Evolutionary conservation across 2,888 invertebrate species (phyloP).

Genomic region (Leucozona laternaria): DNA sequence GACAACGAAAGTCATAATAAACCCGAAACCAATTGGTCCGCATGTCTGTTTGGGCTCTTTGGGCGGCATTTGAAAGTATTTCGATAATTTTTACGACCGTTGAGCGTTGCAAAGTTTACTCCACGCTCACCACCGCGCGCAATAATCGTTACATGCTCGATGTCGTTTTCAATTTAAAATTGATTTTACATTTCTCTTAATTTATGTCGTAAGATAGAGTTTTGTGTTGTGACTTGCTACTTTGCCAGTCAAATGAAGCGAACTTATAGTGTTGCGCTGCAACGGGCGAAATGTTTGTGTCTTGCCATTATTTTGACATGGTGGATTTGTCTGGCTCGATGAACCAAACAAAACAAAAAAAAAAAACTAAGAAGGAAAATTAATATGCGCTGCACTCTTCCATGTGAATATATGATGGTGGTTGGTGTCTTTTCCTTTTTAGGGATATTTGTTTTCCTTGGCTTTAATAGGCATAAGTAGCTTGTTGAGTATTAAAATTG

Average conservation of each 20-base stretch:
- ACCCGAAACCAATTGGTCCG: constrained; percentile 69
- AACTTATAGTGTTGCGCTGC: constrained; percentile 35
- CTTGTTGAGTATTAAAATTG: constrained; percentile 44
- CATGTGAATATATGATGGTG: constrained; percentile 9
- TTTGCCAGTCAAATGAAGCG: constrained; percentile 7
- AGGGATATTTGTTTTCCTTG: constrained; percentile 28
- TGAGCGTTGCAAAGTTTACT: constrained; percentile 33
- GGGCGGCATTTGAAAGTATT: constrained; percentile 75
- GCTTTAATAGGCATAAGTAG: constrained; percentile 23
- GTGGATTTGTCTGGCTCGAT: constrained; percentile 30
- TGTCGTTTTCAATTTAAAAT: constrained; percentile 71
- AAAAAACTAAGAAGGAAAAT: constrained; percentile 33
- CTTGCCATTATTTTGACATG: constrained; percentile 55
- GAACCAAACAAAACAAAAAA: constrained; percentile 1
- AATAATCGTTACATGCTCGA: constrained; percentile 62
- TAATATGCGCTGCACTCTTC: constrained; percentile 51
- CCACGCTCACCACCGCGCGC: neutral
- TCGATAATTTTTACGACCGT: constrained; percentile 71
- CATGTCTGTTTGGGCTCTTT: constrained; percentile 54
- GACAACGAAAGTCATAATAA: constrained; percentile 65
- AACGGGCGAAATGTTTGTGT: constrained; percentile 33
- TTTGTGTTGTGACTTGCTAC: constrained; percentile 17
- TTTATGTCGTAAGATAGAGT: constrained; percentile 57
- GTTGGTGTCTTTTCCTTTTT: constrained; percentile 39
- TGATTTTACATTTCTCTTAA: constrained; percentile 74